phyloP scores from a whole-genome alignment of 2,888 invertebrate genomes.

The Sialis fuliginosa region DNA sequence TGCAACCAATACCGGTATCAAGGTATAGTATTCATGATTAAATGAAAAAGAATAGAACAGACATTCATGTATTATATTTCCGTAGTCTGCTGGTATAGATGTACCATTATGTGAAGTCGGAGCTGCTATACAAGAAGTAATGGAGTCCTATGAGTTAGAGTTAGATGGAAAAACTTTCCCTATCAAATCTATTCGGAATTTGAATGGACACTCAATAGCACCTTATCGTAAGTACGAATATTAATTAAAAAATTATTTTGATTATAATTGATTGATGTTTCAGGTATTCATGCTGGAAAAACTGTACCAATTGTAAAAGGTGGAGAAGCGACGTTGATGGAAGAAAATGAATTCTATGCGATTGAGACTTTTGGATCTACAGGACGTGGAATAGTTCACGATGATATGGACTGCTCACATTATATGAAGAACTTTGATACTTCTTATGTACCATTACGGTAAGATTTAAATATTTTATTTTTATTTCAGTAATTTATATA shows the following conservation, averaged over 20 bases:
- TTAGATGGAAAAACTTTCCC: slow-evolving; percentile 90
- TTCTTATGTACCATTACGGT: slow-evolving; percentile 78
- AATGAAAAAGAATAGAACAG: not conserved
- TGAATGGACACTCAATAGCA: slow-evolving; percentile 98
- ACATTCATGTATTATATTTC: not conserved
- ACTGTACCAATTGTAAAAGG: slow-evolving; percentile 99
- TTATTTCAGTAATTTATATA: not conserved
- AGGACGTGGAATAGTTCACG: slow-evolving; percentile 84
- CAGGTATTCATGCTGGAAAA: slow-evolving; percentile 87
- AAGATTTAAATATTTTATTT: slow-evolving; percentile 10
- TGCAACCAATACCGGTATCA: slow-evolving; percentile 97
- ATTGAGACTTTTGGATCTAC: slow-evolving; percentile 99
- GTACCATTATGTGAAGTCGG: slow-evolving; percentile 94
- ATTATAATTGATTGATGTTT: slow-evolving; percentile 5
- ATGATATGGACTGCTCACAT: slow-evolving; percentile 98
- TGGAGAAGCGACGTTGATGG: slow-evolving; percentile 95
- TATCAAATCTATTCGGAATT: slow-evolving; percentile 93
- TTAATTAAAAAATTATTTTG: not conserved
- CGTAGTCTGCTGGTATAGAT: slow-evolving; percentile 77
- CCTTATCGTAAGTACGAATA: slow-evolving; percentile 65
- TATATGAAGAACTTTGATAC: slow-evolving; percentile 99
- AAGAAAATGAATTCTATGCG: slow-evolving; percentile 97
- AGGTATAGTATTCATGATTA: slow-evolving; percentile 20
- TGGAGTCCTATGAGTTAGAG: slow-evolving; percentile 98
- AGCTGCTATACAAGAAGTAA: slow-evolving; percentile 94